Evolutionary conservation across 2,113 vertebrate genomes (phyloP).

Genomic region (Otis tarda): DNA sequence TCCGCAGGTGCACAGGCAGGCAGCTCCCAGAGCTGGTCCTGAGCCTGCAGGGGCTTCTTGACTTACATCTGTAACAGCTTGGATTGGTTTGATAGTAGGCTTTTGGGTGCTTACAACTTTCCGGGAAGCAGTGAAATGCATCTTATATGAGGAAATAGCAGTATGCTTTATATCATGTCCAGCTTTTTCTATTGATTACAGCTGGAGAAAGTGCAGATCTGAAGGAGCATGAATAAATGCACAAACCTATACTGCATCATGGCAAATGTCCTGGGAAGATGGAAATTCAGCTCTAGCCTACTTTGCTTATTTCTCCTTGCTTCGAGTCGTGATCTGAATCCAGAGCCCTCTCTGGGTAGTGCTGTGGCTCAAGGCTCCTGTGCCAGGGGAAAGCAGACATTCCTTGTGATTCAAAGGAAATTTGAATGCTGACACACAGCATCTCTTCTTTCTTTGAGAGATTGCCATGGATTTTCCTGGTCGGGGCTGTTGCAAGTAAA

Average conservation of each 20-base stretch:
- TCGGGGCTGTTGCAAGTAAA: background rate
- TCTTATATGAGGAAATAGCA: constrained; percentile 30
- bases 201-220: constrained; percentile 11
- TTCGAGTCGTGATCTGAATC: background rate
- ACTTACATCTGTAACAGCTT: background rate
- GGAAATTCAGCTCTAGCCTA: background rate
- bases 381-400: background rate
- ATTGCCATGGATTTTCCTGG: background rate
- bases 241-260: background rate
- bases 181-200: constrained; percentile 16
- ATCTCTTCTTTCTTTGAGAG: background rate
- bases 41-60: background rate
- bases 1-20: background rate
- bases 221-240: background rate
- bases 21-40: no score
- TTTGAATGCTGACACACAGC: background rate
- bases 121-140: background rate
- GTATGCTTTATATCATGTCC: background rate
- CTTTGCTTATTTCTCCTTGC: background rate
- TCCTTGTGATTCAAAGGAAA: background rate
- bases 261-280: background rate
- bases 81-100: background rate
- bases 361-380: background rate
- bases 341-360: background rate
- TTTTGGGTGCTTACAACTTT: background rate